A percentile compares a stretch with the other conserved stretches of the same genome.
These are phyloP conservation scores for Copidosoma aretas DNA, from an alignment of 2,888 invertebrate genomes.

Conservation along the genomic window DNA sequence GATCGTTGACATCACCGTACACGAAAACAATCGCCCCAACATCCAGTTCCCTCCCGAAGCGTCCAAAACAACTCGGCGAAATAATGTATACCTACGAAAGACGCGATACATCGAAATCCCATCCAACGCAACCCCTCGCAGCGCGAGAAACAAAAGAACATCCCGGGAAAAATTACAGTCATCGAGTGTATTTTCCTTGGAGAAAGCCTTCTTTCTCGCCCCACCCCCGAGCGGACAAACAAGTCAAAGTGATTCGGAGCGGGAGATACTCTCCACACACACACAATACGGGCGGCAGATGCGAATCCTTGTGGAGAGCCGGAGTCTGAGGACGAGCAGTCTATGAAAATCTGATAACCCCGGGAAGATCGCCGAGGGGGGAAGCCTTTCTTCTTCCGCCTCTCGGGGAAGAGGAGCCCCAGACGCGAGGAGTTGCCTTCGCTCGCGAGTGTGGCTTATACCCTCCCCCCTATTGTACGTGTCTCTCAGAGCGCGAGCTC, in stretches of 20 bases:
- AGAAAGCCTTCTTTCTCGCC: slow-evolving; percentile 17
- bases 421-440: neutral
- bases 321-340: slow-evolving; percentile 29
- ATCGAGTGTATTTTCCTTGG: slow-evolving; percentile 28
- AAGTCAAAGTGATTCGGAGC: slow-evolving; percentile 1
- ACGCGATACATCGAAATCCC: too few species aligned
- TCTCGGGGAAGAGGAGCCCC: neutral
- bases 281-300: neutral
- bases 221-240: neutral
- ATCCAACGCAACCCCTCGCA: too few species aligned
- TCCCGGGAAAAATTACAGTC: slow-evolving; percentile 22
- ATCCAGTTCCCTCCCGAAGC: too few species aligned
- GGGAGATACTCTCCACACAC: neutral
- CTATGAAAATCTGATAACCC: slow-evolving; percentile 47
- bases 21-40: too few species aligned
- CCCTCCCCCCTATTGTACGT: too few species aligned
- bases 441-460: neutral
- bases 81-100: too few species aligned
- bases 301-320: neutral
- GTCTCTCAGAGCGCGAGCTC: too few species aligned
- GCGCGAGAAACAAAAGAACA: slow-evolving; percentile 12
- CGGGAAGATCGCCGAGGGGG: slow-evolving; percentile 30
- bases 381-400: slow-evolving; percentile 15
- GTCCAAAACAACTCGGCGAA: too few species aligned
- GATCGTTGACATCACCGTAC: too few species aligned